phyloP scores from a whole-genome alignment of 2,888 invertebrate species.

The Meteorus colon region DNA sequence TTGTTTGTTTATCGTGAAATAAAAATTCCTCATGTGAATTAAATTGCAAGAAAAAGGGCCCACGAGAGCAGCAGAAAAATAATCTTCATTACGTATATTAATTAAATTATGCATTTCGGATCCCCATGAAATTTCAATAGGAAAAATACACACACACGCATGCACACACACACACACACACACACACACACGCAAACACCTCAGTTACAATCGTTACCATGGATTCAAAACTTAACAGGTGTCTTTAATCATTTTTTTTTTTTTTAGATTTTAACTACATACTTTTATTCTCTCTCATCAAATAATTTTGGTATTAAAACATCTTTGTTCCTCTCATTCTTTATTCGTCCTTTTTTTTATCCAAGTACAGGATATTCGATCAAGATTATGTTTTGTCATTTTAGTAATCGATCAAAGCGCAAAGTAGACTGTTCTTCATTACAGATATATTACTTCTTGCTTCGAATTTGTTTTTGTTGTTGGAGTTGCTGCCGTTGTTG shows the following conservation, averaged over 20 bases:
- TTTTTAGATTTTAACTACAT: constrained; percentile 33
- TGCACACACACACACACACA: background rate
- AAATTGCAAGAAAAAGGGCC: background rate
- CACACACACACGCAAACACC: background rate
- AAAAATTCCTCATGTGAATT: background rate
- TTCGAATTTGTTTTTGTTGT: background rate
- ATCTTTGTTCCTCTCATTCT: constrained; percentile 17
- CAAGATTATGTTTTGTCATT: background rate
- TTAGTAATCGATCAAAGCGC: background rate
- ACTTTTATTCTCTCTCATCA: constrained; percentile 34
- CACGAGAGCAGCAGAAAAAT: constrained; percentile 4
- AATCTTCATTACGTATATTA: background rate
- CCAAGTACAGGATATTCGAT: background rate
- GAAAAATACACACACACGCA: background rate
- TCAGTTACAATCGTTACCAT: constrained; percentile 31
- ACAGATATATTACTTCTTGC: background rate
- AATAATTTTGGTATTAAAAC: constrained; percentile 32
- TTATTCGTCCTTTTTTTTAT: background rate
- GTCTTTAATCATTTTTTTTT: constrained; percentile 21
- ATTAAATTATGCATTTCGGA: background rate
- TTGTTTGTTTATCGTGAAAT: constrained; percentile 41
- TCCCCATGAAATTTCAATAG: background rate
- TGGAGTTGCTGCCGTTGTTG: background rate
- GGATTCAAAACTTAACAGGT: constrained; percentile 27
- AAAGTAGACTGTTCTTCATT: background rate